Conservation (phyloP, 1,140 invertebrate species). For the Lepidurus packardi region DNA sequence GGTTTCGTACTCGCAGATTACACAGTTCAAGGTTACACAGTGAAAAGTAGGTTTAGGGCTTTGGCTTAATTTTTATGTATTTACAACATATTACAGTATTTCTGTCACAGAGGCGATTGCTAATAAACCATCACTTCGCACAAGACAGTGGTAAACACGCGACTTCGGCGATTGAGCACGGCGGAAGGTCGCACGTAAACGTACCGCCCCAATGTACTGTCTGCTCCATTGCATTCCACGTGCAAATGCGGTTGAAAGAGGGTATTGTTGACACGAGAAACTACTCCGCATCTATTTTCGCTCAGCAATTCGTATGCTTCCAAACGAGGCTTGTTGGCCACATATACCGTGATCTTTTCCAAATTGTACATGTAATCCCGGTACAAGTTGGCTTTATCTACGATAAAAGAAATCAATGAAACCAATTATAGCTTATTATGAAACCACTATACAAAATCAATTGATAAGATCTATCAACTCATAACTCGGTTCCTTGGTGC, state of each 20-base stretch:
- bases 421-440: background rate
- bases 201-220: constrained; percentile 49
- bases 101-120: constrained; percentile 31
- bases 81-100: constrained; percentile 17
- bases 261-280: constrained; percentile 51
- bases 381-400: constrained; percentile 47
- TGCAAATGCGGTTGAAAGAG: constrained; percentile 49
- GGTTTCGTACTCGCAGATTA: background rate
- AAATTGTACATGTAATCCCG: constrained; percentile 51
- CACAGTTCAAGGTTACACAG: no score
- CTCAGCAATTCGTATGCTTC: constrained; percentile 40
- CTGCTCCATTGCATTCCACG: constrained; percentile 47
- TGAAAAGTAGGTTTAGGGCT: no score
- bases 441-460: no score
- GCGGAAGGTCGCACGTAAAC: constrained; percentile 52
- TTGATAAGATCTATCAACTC: no score
- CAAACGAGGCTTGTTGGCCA: constrained; percentile 47
- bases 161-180: constrained; percentile 50
- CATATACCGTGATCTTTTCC: constrained; percentile 52
- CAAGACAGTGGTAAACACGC: constrained; percentile 51
- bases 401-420: constrained; percentile 33
- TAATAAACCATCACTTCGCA: constrained; percentile 55
- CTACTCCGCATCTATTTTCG: constrained; percentile 49
- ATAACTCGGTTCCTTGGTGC: no score
- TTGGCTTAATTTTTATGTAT: constrained; percentile 1